phyloP scores from a whole-genome alignment of 2,113 vertebrate genomes.

The Pterophyllum scalare region DNA sequence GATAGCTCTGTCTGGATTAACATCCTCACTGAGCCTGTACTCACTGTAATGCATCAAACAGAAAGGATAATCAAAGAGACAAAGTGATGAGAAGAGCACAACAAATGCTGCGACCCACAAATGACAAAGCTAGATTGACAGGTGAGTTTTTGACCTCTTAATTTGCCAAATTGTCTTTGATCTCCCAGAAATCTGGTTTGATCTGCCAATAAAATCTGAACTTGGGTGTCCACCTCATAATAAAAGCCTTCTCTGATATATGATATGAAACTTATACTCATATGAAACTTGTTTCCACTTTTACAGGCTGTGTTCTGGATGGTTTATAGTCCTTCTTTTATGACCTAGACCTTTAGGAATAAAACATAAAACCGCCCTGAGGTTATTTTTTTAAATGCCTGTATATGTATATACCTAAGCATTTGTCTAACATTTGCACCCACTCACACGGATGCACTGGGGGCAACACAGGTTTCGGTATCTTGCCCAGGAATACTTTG shows the following conservation, averaged over 20 bases:
- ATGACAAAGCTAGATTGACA: too few relatives aligned
- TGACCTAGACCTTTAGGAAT: background rate
- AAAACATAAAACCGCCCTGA: background rate
- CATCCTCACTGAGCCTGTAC: constrained; percentile 80
- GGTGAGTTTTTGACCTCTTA: too few relatives aligned
- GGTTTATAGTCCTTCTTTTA: too few relatives aligned
- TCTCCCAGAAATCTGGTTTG: too few relatives aligned
- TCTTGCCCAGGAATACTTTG: background rate
- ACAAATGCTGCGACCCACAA: too few relatives aligned
- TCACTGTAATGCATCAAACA: constrained; percentile 56
- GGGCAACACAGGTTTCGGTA: background rate
- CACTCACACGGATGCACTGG: background rate
- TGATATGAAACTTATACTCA: too few relatives aligned
- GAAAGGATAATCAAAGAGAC: background rate
- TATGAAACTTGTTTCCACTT: background rate
- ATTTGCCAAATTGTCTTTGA: too few relatives aligned
- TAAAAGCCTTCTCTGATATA: background rate
- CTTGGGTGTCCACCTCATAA: background rate
- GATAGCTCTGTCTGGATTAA: constrained; percentile 71
- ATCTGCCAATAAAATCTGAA: background rate
- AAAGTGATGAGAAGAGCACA: background rate
- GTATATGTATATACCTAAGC: background rate
- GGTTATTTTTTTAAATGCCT: background rate
- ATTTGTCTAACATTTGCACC: background rate
- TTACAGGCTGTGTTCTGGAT: too few relatives aligned